phyloP scores from a whole-genome alignment of 1,140 invertebrate genomes.

The Drosophila watanabei region DNA sequence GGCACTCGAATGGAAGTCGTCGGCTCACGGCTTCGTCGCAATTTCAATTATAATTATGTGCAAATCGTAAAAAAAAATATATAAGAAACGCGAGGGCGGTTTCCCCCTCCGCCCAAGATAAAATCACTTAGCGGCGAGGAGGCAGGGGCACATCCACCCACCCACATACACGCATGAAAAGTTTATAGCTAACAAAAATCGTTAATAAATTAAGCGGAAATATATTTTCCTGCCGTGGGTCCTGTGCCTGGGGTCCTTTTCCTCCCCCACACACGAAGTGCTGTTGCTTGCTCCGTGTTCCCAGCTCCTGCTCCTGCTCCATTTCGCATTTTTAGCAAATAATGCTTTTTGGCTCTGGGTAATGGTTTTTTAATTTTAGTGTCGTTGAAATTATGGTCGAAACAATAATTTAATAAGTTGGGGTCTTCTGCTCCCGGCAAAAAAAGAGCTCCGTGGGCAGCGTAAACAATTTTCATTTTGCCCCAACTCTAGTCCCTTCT shows the following conservation, averaged over 20 bases:
- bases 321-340: constrained; percentile 65
- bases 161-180: constrained; percentile 54
- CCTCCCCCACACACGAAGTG: not conserved
- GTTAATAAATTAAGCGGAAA: constrained; percentile 85
- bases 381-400: constrained; percentile 81
- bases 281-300: not conserved
- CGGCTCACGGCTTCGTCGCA: constrained; percentile 61
- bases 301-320: constrained; percentile 35
- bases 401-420: constrained; percentile 84
- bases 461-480: constrained; percentile 76
- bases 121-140: constrained; percentile 72
- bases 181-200: constrained; percentile 82
- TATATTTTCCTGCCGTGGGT: constrained; percentile 66
- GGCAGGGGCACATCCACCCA: not conserved
- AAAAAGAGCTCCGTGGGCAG: constrained; percentile 48
- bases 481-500: not conserved
- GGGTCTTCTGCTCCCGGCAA: constrained; percentile 69
- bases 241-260: constrained; percentile 13
- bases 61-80: constrained; percentile 81
- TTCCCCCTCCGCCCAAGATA: constrained; percentile 51
- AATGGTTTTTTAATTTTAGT: constrained; percentile 85
- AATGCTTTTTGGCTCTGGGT: constrained; percentile 59
- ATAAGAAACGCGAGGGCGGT: constrained; percentile 11
- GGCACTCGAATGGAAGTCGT: constrained; percentile 61
- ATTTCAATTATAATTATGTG: constrained; percentile 86